A percentile compares a stretch with the other conserved stretches of the same genome.
Evolutionary conservation across 2,113 vertebrate species (phyloP).

Genomic region (Panurus biarmicus): DNA sequence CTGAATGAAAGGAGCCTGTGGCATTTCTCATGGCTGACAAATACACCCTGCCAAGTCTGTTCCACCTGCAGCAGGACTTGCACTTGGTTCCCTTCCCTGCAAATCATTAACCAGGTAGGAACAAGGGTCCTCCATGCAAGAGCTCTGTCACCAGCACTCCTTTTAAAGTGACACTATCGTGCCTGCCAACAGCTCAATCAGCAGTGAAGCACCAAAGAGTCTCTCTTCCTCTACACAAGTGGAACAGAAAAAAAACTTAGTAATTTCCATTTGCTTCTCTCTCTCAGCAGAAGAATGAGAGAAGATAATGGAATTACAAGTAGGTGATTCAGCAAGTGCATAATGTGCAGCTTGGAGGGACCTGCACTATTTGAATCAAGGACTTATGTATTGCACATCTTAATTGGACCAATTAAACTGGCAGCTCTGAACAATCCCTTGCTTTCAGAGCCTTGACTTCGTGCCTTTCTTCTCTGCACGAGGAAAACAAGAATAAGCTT

Average conservation of each 20-base stretch:
- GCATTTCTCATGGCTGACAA: not conserved
- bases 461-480: not conserved
- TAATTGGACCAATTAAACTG: slow-evolving; percentile 51
- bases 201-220: not conserved
- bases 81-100: not conserved
- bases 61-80: not conserved
- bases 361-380: slow-evolving; percentile 38
- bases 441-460: not conserved
- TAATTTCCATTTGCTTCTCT: not conserved
- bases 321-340: slow-evolving; percentile 14
- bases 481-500: not conserved
- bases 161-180: not conserved
- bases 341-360: slow-evolving; percentile 52
- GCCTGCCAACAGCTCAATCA: not conserved
- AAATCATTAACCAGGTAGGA: slow-evolving; percentile 43
- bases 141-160: not conserved
- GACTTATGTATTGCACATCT: not conserved
- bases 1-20: not conserved
- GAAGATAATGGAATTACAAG: slow-evolving; percentile 2
- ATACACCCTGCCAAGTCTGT: not conserved
- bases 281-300: not conserved
- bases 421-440: not conserved
- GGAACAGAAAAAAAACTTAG: fast-evolving
- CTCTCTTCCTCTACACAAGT: not conserved
- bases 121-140: not conserved